Conservation (phyloP, 2,797 vertebrate genomes). For the Peromyscus melanophrys region DNA sequence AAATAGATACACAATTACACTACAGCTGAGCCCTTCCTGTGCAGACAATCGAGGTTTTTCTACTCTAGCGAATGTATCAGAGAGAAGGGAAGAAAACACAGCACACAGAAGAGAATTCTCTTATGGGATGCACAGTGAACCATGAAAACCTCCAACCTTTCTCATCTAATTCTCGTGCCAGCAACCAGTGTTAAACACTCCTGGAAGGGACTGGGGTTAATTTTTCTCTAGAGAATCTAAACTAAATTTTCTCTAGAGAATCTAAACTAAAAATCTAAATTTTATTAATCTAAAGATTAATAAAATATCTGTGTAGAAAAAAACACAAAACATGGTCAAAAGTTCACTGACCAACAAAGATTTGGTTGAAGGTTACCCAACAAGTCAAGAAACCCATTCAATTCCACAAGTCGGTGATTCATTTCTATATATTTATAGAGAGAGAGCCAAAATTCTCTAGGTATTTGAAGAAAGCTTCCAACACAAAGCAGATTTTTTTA, state of each 20-base stretch:
- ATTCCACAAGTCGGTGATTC: neutral
- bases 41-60: neutral
- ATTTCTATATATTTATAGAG: conserved; percentile 24
- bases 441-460: neutral
- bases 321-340: neutral
- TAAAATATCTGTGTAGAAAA: neutral
- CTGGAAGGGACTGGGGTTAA: neutral
- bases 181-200: neutral
- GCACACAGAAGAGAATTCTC: neutral
- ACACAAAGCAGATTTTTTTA: neutral
- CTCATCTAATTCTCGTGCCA: neutral
- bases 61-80: neutral
- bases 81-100: neutral
- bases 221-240: conserved; percentile 19
- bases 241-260: neutral
- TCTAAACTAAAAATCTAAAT: neutral
- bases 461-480: conserved; percentile 39
- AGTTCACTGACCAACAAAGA: neutral
- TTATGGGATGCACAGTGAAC: neutral
- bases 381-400: neutral
- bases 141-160: neutral
- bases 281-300: neutral
- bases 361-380: neutral
- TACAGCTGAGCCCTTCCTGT: too few species aligned
- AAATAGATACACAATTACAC: neutral